Evolutionary conservation across 1,140 invertebrate species (phyloP).

Genomic region (Drosophila nikananu): DNA sequence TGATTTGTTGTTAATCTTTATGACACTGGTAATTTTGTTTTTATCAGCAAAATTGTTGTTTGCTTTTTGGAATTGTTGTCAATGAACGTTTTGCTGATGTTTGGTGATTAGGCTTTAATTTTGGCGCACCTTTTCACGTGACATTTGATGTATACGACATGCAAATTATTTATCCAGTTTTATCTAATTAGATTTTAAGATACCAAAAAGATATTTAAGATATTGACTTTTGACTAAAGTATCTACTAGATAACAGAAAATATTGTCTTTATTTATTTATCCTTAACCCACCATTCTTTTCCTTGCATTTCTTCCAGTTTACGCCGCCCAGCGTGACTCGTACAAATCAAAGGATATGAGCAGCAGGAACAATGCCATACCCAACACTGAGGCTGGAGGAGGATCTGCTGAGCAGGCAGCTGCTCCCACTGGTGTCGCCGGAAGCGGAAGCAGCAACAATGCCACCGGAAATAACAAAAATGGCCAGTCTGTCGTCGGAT

Average conservation of each 20-base stretch:
- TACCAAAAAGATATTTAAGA: not conserved
- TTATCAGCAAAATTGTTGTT: slow-evolving; percentile 2
- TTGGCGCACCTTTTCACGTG: not conserved
- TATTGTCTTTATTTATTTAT: not conserved
- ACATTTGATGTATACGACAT: not conserved
- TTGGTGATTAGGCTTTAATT: not conserved
- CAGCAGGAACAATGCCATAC: slow-evolving; percentile 74
- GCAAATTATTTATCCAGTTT: not conserved
- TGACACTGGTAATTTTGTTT: not conserved
- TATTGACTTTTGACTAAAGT: not conserved
- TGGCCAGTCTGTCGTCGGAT: slow-evolving; percentile 42
- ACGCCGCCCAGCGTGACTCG: slow-evolving; percentile 78
- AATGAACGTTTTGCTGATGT: not conserved
- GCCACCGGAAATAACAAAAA: slow-evolving; percentile 65
- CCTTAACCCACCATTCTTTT: not conserved
- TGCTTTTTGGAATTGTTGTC: not conserved
- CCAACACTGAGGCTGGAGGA: slow-evolving; percentile 41
- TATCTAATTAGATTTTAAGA: not conserved
- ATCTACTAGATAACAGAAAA: not conserved
- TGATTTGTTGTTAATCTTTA: slow-evolving; percentile 28
- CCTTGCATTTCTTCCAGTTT: slow-evolving; percentile 41
- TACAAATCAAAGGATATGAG: slow-evolving; percentile 79
- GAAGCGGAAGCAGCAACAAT: slow-evolving; percentile 70
- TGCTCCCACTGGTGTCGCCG: slow-evolving; percentile 55
- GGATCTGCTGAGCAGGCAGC: slow-evolving; percentile 30